Percentiles rank a stretch among this genome's conserved stretches.
phyloP scores from a whole-genome alignment of 2,888 invertebrate genomes.

The Cylindroiulus punctatus region DNA sequence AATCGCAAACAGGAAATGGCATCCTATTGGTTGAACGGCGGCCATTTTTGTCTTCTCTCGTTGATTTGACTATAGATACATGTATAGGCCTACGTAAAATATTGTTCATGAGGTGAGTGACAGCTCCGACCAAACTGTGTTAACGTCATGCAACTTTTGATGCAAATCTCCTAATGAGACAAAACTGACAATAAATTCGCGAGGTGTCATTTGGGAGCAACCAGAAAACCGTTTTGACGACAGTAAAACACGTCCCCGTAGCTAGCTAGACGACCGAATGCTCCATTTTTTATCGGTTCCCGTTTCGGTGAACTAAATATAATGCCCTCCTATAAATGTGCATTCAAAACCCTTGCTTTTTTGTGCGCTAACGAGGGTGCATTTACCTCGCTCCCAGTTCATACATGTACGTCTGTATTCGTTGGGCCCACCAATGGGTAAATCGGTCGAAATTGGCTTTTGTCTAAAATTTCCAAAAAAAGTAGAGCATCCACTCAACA shows the following conservation, averaged over 20 bases:
- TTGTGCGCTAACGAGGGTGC: background rate
- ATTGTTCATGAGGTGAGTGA: no score
- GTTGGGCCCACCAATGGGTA: conserved; percentile 28
- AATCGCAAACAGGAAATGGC: no score
- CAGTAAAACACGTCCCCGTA: conserved; percentile 31
- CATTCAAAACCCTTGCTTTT: conserved; percentile 8
- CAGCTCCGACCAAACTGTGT: background rate
- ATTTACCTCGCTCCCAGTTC: conserved; percentile 13
- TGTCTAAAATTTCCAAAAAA: conserved; percentile 10
- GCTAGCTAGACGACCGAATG: conserved; percentile 30
- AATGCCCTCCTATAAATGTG: conserved; percentile 27
- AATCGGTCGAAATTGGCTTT: conserved; percentile 33
- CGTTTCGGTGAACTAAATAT: conserved; percentile 22
- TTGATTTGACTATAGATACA: no score
- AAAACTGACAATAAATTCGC: background rate
- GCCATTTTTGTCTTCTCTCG: no score
- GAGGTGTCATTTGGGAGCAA: conserved; percentile 19
- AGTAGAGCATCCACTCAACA: conserved; percentile 42
- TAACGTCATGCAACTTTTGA: background rate
- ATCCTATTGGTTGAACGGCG: no score
- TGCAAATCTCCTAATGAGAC: conserved; percentile 27
- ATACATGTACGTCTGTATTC: background rate
- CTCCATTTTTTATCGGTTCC: conserved; percentile 38
- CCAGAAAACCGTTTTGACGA: background rate
- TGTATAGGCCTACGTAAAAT: no score